Base-by-base conservation (phyloP, 1,140 invertebrate species). In the Heliothis subflexa region DNA sequence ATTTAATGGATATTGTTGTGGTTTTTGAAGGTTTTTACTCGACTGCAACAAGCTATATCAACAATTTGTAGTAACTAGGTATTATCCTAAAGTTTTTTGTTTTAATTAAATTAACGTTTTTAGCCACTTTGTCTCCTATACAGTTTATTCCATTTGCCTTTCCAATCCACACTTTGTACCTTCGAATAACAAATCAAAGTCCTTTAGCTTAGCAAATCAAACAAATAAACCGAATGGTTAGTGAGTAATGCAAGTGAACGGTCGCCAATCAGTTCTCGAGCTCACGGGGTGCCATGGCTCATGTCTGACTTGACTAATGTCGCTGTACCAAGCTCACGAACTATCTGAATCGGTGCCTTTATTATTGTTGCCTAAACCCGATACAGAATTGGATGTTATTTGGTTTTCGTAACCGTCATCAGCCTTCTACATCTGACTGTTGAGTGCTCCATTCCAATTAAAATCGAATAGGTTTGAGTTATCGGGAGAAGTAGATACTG, bases 171-270 rank as follows among this genome's bases (percentile, higher is more conserved):
- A 40, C 33, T 40, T 40, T 40, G 33, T 40, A 40, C 33, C 33
- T 9, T 40, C 7, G 33, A 40, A 40, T 40, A 40, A 40, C 33
- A 64, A 25, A 25, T 57, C 28, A 45, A n/a, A 33, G 61, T 64
- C n/a, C n/a, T 14, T 61, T 47, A 18, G 16, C 54, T 9, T 40
- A 40, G 33, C 33, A 33, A 64, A 45, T 64, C 45, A 21, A 66
- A 40, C 62, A 66, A 66, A 66, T 47, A 66, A 66, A 66, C 40
- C 16, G 18, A 66, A 66, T 66, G 40, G 11, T 21, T 66, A 66
- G 62, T 66, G 62, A 66, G 62, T 66, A 66, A 66, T 66, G 40
- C 62, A 66, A 66, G 62, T 66, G 62, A 66, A 66, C 11, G 62
- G 62, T 47, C 62, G 40, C 62, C 62, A 66, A 66, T 66, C 62